Conservation (phyloP, 64 coral and sea anemone genomes). For the Montipora efflorescens region DNA sequence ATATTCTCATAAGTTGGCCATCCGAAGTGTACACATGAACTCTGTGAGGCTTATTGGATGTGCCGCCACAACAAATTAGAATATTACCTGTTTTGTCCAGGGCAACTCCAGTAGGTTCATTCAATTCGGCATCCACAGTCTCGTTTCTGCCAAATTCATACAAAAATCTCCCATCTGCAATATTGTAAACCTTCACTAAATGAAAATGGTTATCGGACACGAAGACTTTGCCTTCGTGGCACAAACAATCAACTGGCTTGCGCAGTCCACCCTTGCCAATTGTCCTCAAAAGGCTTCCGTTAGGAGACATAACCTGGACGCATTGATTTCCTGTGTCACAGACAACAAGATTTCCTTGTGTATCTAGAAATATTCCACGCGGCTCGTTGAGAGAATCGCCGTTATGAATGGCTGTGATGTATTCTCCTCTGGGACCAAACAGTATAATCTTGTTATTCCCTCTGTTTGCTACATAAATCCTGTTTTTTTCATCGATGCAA, state of each 20-base stretch:
- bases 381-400: neutral
- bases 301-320: neutral
- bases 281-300: constrained; percentile 1
- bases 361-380: constrained; percentile 21
- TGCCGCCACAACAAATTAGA: neutral
- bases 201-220: neutral
- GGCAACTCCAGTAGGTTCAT: constrained; percentile 27
- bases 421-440: constrained; percentile 11
- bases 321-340: constrained; percentile 7
- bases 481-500: neutral
- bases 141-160: constrained; percentile 10
- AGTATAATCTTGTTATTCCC: neutral
- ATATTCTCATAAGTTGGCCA: constrained; percentile 32
- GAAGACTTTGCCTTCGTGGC: constrained; percentile 16
- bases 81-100: constrained; percentile 40
- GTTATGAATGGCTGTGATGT: neutral
- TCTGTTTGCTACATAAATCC: constrained; percentile 39
- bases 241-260: constrained; percentile 1
- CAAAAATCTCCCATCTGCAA: neutral
- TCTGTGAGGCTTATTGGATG: neutral
- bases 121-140: neutral
- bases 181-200: neutral
- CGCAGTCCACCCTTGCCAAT: neutral
- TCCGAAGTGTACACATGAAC: constrained; percentile 26
- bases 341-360: constrained; percentile 3